Conservation (phyloP, 2,113 vertebrate genomes). For the Ranitomeya imitator region DNA sequence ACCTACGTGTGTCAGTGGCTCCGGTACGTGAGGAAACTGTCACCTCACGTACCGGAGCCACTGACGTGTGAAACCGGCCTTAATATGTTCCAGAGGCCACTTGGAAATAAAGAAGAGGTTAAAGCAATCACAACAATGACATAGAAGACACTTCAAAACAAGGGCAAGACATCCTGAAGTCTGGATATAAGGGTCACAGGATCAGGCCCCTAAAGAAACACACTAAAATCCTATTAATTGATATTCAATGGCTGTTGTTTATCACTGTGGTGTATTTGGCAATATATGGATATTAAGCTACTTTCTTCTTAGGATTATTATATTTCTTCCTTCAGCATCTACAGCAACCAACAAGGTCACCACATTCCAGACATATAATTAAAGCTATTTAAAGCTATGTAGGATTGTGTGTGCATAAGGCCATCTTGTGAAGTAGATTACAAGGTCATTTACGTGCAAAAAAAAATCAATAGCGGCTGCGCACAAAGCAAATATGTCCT, state of each 20-base stretch:
- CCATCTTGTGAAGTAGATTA: background rate
- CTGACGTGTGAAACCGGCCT: too few species aligned
- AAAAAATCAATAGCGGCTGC: background rate
- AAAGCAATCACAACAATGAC: background rate
- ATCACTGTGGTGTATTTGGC: background rate
- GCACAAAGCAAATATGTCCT: background rate
- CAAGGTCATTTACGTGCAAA: background rate
- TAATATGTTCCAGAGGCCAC: background rate
- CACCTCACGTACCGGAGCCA: too few species aligned
- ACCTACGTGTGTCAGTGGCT: too few species aligned
- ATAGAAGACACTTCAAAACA: background rate
- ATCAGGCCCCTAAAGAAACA: background rate
- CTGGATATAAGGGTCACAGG: background rate
- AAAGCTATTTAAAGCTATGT: background rate
- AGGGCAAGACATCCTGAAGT: background rate
- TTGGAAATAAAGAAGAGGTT: background rate
- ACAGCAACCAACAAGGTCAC: background rate
- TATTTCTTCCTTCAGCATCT: background rate
- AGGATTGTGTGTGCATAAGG: background rate
- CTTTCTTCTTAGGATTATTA: too few species aligned
- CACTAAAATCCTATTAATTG: background rate
- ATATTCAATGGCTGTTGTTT: background rate
- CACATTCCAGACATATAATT: background rate
- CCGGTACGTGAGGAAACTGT: too few species aligned
- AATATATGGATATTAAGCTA: background rate